phyloP scores from a whole-genome alignment of 2,888 invertebrate species.

The Brachyptera risi region DNA sequence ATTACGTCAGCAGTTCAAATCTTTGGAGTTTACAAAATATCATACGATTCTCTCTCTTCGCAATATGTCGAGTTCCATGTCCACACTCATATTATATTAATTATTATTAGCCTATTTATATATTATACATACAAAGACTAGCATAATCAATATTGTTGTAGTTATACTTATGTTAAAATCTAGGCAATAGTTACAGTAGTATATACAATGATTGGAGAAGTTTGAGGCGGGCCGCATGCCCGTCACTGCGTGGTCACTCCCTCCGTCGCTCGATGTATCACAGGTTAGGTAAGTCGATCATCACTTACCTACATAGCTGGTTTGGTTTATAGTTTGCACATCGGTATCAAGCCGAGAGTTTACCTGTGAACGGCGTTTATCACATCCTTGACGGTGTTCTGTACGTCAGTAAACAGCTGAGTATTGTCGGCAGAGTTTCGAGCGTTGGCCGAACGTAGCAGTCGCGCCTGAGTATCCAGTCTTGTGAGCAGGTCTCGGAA shows the following conservation, averaged over 20 bases:
- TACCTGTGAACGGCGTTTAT: conserved; percentile 69
- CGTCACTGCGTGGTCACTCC: too few relatives aligned
- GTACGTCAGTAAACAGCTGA: conserved; percentile 66
- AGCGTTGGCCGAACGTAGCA: conserved; percentile 63
- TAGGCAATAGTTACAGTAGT: conserved; percentile 2
- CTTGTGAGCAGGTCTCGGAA: conserved; percentile 70
- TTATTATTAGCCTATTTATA: too few relatives aligned
- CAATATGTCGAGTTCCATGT: not conserved
- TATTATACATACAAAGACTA: conserved; percentile 31
- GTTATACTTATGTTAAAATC: too few relatives aligned
- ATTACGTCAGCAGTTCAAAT: conserved; percentile 16
- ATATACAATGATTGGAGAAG: conserved; percentile 12
- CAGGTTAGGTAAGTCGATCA: not conserved
- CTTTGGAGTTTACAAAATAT: conserved; percentile 32
- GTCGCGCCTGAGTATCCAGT: conserved; percentile 64
- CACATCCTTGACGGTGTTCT: conserved; percentile 66
- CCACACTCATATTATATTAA: conserved; percentile 24
- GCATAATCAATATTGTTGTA: conserved; percentile 28
- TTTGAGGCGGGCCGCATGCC: not conserved
- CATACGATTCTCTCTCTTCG: conserved; percentile 8
- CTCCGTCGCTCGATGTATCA: not conserved
- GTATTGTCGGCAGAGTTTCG: conserved; percentile 65
- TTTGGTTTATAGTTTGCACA: not conserved
- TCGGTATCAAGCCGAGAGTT: too few relatives aligned
- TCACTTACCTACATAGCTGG: not conserved